A percentile compares a stretch with the other conserved stretches of the same genome.
Conservation (phyloP, 2,113 vertebrate genomes). For the Scatophagus argus region DNA sequence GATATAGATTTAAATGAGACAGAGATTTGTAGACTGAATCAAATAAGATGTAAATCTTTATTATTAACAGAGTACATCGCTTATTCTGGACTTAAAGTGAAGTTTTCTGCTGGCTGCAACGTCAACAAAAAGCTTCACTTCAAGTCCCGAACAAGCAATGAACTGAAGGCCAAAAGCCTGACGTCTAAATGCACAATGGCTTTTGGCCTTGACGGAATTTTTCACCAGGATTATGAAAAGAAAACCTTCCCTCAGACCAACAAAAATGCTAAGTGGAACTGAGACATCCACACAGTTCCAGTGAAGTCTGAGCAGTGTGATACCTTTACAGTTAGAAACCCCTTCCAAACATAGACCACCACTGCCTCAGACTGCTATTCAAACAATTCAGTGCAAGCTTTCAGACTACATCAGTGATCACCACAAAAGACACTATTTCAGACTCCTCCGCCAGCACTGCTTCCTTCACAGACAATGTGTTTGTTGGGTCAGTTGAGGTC, state of each 20-base stretch:
- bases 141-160: too few relatives aligned
- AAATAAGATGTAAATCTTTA: not conserved
- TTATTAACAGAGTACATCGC: not conserved
- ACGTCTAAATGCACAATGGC: too few relatives aligned
- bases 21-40: not conserved
- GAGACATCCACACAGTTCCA: not conserved
- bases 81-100: not conserved
- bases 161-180: too few relatives aligned
- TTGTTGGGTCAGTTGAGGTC: slow-evolving; percentile 38
- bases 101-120: too few relatives aligned
- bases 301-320: not conserved
- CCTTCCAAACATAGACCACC: not conserved
- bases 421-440: not conserved
- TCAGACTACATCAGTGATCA: not conserved
- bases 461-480: not conserved
- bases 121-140: too few relatives aligned
- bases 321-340: not conserved
- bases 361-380: not conserved
- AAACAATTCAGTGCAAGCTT: not conserved
- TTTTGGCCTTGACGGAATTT: not conserved
- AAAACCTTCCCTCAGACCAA: not conserved
- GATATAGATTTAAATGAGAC: not conserved
- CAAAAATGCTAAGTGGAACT: not conserved
- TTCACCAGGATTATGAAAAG: not conserved
- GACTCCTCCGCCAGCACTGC: slow-evolving; percentile 6